Evolutionary conservation across 2,113 vertebrate species (phyloP).

Genomic region (Procavia capensis): DNA sequence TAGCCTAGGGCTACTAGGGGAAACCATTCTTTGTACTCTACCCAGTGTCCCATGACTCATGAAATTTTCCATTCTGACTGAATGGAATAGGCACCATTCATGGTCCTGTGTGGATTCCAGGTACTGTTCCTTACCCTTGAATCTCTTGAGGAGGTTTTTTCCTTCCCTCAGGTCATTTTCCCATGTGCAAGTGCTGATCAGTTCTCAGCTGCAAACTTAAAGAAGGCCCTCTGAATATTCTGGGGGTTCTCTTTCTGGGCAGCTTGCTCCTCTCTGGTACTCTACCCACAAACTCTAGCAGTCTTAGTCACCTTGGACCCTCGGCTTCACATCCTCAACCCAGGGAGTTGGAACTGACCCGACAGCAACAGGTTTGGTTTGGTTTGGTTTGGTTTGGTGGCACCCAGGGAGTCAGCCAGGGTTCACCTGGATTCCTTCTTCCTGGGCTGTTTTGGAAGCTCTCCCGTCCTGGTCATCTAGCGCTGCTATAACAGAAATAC

Average conservation of each 20-base stretch:
- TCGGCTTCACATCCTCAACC: not conserved
- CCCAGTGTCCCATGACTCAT: not conserved
- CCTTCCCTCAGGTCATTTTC: not conserved
- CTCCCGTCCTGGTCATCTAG: too few species aligned
- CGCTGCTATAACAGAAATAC: too few species aligned
- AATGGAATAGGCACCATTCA: not conserved
- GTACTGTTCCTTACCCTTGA: not conserved
- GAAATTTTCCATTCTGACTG: not conserved
- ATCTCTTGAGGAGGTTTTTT: not conserved
- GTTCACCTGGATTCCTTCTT: not conserved
- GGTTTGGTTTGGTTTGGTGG: too few species aligned
- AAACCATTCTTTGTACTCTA: not conserved
- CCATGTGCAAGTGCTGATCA: not conserved
- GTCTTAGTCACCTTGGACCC: not conserved
- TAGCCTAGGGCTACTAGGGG: not conserved
- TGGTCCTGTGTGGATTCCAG: not conserved
- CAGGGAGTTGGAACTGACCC: too few species aligned
- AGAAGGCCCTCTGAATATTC: not conserved
- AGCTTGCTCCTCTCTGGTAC: not conserved
- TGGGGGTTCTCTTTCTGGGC: not conserved
- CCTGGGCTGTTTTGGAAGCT: not conserved
- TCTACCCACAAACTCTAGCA: not conserved
- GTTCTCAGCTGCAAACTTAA: not conserved
- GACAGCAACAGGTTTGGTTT: too few species aligned
- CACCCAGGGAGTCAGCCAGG: not conserved